Evolutionary conservation across 2,113 vertebrate genomes (phyloP).

Genomic region (Zosterops borbonicus): DNA sequence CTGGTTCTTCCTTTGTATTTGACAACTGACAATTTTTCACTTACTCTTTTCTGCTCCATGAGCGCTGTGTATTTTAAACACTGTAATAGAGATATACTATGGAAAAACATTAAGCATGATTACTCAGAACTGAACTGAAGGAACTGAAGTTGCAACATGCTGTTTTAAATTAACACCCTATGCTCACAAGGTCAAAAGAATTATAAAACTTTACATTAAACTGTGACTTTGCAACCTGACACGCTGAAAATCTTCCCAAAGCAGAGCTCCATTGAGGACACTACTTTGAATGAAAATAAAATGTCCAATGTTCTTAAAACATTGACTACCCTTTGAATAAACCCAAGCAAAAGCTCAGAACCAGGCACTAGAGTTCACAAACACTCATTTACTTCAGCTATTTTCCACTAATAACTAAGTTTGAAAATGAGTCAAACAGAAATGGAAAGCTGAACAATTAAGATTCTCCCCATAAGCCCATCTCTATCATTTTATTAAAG

Average conservation of each 20-base stretch:
- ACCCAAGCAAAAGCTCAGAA: slow-evolving; percentile 16
- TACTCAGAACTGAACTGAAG: neutral
- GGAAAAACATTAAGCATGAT: neutral
- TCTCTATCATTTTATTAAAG: slow-evolving; percentile 84
- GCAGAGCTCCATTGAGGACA: neutral
- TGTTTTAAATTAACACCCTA: neutral
- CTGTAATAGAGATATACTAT: neutral
- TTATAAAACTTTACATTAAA: neutral
- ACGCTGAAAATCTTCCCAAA: neutral
- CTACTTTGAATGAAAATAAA: neutral
- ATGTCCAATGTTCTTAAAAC: neutral
- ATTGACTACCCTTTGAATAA: neutral
- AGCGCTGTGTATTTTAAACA: neutral
- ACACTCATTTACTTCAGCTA: slow-evolving; percentile 61
- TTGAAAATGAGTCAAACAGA: slow-evolving; percentile 73
- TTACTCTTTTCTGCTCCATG: neutral
- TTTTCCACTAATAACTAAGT: slow-evolving; percentile 68
- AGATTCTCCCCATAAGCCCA: slow-evolving; percentile 79
- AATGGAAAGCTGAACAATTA: slow-evolving; percentile 79
- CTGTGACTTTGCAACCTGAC: neutral
- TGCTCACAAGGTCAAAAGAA: neutral
- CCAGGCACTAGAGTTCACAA: slow-evolving; percentile 47
- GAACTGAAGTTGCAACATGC: neutral
- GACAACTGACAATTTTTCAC: neutral
- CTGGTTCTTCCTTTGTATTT: neutral